Percentiles rank a stretch among this genome's conserved stretches.
These are phyloP conservation scores for Xanthia icteritia DNA, from an alignment of 2,888 invertebrate species.

Conservation along the genomic window DNA sequence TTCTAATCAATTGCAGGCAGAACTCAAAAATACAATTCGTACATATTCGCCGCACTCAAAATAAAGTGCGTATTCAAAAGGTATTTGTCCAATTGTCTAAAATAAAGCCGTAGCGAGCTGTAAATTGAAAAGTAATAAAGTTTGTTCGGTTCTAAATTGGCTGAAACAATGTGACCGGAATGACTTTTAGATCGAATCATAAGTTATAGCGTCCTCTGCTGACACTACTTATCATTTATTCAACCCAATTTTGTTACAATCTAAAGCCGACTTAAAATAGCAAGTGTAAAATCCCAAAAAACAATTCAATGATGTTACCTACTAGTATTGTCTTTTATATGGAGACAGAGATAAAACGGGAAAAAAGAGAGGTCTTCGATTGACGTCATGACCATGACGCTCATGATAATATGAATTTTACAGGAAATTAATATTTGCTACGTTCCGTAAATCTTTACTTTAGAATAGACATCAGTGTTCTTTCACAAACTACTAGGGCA, in stretches of 20 bases:
- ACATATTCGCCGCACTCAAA: background rate
- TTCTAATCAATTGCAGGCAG: background rate
- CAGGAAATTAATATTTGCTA: background rate
- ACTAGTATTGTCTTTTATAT: background rate
- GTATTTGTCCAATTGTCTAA: constrained; percentile 11
- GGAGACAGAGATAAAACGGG: background rate
- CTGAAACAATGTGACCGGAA: constrained; percentile 63
- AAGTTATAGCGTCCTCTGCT: constrained; percentile 51
- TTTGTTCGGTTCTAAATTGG: constrained; percentile 34
- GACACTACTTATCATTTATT: constrained; percentile 43
- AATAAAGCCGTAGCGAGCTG: constrained; percentile 9
- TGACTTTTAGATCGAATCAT: constrained; percentile 64
- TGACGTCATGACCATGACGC: background rate
- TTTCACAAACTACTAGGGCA: background rate
- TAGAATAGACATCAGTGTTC: background rate
- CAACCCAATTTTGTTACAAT: constrained; percentile 45
- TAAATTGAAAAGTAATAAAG: constrained; percentile 29
- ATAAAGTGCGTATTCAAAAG: constrained; percentile 11
- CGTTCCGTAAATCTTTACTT: background rate
- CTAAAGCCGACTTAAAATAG: constrained; percentile 26
- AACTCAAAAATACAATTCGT: background rate
- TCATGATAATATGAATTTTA: background rate
- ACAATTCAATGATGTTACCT: background rate
- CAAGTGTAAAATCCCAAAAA: constrained; percentile 11
- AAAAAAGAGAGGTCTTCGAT: background rate